Conservation (phyloP, 2,888 invertebrate genomes). For the Rhagonycha fulva region DNA sequence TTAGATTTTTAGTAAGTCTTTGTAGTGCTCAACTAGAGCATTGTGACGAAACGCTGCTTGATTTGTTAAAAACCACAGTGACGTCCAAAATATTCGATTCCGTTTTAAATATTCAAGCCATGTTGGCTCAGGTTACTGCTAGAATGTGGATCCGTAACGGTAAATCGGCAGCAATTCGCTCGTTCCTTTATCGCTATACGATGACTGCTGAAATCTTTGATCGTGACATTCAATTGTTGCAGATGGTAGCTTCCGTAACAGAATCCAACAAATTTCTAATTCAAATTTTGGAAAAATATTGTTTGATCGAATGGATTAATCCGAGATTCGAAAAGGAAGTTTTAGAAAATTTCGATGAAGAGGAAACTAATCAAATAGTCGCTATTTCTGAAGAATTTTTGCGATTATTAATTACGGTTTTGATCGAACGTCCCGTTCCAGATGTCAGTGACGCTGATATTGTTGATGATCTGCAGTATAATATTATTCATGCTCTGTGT, state of each 20-base stretch:
- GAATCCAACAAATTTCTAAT: constrained; percentile 93
- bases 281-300: constrained; percentile 89
- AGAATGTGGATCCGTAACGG: constrained; percentile 99
- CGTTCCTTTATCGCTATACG: too few species aligned
- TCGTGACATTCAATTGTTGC: constrained; percentile 83
- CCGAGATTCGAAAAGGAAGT: constrained; percentile 67
- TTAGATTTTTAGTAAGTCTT: constrained; percentile 87
- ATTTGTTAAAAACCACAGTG: constrained; percentile 65
- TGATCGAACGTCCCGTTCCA: constrained; percentile 71
- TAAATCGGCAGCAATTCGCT: constrained; percentile 74
- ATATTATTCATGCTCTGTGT: constrained; percentile 94
- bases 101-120: constrained; percentile 78
- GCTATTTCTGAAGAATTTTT: constrained; percentile 92
- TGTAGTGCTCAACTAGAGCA: constrained; percentile 74
- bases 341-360: constrained; percentile 72
- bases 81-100: constrained; percentile 76
- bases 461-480: constrained; percentile 87
- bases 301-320: constrained; percentile 82
- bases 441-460: constrained; percentile 79
- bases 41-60: constrained; percentile 70
- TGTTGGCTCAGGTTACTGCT: constrained; percentile 88
- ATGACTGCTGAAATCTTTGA: constrained; percentile 90
- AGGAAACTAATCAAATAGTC: constrained; percentile 81
- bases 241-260: constrained; percentile 85
- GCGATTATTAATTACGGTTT: constrained; percentile 79